Evolutionary conservation across 2,797 vertebrate species (phyloP), one percentile per base, ranked within the genome.

Genomic region (Harpagifer antarcticus): DNA sequence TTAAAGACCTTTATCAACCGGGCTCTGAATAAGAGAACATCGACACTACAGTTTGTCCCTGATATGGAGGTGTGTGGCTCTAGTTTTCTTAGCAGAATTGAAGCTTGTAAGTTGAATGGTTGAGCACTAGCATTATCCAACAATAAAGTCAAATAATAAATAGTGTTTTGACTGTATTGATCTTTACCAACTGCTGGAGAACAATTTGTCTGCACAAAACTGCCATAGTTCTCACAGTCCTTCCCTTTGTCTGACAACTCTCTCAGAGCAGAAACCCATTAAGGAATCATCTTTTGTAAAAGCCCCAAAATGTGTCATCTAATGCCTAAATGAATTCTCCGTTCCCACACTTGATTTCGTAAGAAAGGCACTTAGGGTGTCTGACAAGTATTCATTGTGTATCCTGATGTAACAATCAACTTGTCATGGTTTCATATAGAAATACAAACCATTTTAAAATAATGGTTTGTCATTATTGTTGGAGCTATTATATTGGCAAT

Each of bases 371-470:
- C 17, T 31, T 1, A 33, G 19, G 16, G 33, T 16, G 12, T 6
- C 15, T 17, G 9, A n/a, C 16, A 37, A 1, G 50, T 37, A 19
- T 11, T 16, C 1, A 49, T 12, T 43, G 0, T 11, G 3, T 49
- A 31, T 19, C 13, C 50, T 55, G 5, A 57, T 16, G 13, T 42
- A 1, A 68, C 20, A 50, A 48, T 5, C 23, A 4, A 33, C n/a
- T 23, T 33, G 3, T 15, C 11, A 23, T 75, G 57, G 64, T 56
- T 61, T 68, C 9, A 6, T 37, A 57, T 20, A n/a, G 12, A 68
- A 56, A 13, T 37, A 0, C 31, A 61, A 37, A 50, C 13, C 17
- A 23, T 44, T 27, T 27, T 27, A 27, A 27, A 27, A 27, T 27
- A 27, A 27, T 27, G 27, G 27, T 27, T 27, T 27, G 27, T 27